These are phyloP conservation scores for Brachionus koreanus DNA, from an alignment of 1,140 invertebrate genomes.

Conservation along the genomic window DNA sequence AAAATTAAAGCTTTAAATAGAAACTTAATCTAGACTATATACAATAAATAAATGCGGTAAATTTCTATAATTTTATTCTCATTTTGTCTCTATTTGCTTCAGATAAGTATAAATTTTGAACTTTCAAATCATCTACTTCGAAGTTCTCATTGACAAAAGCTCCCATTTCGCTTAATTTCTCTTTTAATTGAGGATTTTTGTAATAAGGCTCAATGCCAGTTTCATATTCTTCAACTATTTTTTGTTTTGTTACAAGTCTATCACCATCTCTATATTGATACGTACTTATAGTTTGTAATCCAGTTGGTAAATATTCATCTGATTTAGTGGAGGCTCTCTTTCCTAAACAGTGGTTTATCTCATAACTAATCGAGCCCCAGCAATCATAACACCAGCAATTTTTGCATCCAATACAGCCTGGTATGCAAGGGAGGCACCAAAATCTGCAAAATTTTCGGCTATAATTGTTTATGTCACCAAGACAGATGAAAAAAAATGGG, in stretches of 20 bases:
- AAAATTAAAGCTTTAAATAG: background rate
- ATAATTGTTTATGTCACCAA: background rate
- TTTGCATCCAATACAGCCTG: slow-evolving; percentile 42
- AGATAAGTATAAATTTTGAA: slow-evolving; percentile 3
- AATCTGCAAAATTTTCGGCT: background rate
- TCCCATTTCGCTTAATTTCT: background rate
- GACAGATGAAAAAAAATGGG: slow-evolving; percentile 29
- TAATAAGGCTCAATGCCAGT: slow-evolving; percentile 35
- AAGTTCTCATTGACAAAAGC: slow-evolving; percentile 17
- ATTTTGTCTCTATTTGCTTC: background rate
- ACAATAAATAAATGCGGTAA: background rate
- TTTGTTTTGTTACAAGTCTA: slow-evolving; percentile 34
- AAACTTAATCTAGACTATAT: background rate
- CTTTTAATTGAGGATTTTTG: slow-evolving; percentile 30
- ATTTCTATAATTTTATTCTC: background rate
- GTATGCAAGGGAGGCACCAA: slow-evolving; percentile 32
- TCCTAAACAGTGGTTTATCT: slow-evolving; percentile 23
- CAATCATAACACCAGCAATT: slow-evolving; percentile 39
- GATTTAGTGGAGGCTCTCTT: background rate
- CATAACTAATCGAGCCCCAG: background rate
- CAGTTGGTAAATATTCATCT: slow-evolving; percentile 28
- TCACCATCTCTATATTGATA: slow-evolving; percentile 44
- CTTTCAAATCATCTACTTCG: background rate
- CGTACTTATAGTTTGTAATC: slow-evolving; percentile 33
- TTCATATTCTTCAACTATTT: slow-evolving; percentile 37